Evolutionary conservation across 2,888 invertebrate species (phyloP).

Genomic region (Metallyticus violacea): DNA sequence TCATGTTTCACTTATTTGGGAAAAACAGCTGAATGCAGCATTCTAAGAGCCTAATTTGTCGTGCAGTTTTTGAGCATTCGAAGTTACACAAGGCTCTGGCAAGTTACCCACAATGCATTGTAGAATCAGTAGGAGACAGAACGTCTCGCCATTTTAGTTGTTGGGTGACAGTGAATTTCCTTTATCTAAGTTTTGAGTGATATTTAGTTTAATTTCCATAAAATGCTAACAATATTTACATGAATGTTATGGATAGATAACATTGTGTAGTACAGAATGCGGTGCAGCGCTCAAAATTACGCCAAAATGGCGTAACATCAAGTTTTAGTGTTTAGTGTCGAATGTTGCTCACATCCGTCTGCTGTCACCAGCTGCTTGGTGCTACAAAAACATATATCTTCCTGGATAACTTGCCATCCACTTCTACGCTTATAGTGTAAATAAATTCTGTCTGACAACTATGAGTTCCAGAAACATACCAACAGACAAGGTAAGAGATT

Average conservation of each 20-base stretch:
- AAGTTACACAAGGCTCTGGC: not conserved
- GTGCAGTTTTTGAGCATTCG: not conserved
- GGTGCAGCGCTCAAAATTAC: conserved; percentile 23
- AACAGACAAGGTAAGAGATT: conserved; percentile 70
- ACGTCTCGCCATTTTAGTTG: conserved; percentile 33
- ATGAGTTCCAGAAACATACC: conserved; percentile 80
- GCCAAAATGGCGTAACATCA: conserved; percentile 34
- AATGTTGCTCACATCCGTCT: conserved; percentile 35
- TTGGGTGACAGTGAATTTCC: conserved; percentile 28
- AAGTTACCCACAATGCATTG: not conserved
- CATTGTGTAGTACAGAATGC: conserved; percentile 25
- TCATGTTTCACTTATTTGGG: not conserved
- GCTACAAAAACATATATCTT: conserved; percentile 31
- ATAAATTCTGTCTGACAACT: conserved; percentile 12
- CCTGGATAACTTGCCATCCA: conserved; percentile 33
- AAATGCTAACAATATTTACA: conserved; percentile 24
- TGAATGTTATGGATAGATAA: conserved; percentile 33
- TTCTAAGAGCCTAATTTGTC: not conserved
- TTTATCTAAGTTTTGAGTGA: conserved; percentile 4
- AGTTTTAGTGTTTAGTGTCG: conserved; percentile 31
- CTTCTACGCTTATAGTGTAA: conserved; percentile 28
- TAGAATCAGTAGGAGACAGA: not conserved
- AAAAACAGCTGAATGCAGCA: not conserved
- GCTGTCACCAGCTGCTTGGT: conserved; percentile 36
- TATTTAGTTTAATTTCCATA: conserved; percentile 6